Base-by-base conservation (phyloP, 2,113 vertebrate genomes). In the Dascyllus trimaculatus region DNA sequence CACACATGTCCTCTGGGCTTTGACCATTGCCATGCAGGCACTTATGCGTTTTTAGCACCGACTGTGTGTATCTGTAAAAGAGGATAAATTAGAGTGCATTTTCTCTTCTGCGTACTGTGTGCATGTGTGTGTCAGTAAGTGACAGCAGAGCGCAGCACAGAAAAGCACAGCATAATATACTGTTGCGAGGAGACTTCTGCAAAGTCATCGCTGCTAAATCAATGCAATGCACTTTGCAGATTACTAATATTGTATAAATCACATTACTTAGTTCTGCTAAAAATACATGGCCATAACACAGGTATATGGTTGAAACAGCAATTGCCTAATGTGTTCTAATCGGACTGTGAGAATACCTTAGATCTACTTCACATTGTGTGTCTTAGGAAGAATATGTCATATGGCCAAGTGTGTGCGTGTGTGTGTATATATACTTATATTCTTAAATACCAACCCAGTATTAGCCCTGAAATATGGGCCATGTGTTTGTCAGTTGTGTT, bases 161-260 rank as follows among this genome's bases (percentile, higher is more conserved):
- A 64, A 58, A 82, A 48, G 48, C 22, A 56, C 52, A 53, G 32
- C 45, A 43, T 59, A 48, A 71, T 66, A 24, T 63, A 65, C 69
- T 59, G 49, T 40, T 51, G 32, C 13, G n/a, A 64, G 35, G 32
- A 78, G 18, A 68, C 61, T 56, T 78, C n/a, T 80, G 69, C 60
- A 77, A 57, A 77, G 75, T 80, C 75, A 78, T 72, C 14, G n/a
- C 77, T 53, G 26, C 45, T 66, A 58, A 75, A 80, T 84, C 69
- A 70, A 60, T 84, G 24, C 59, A 81, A 53, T 71, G 48, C 51
- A 78, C 69, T 84, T 32, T 19, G 51, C 6, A 65, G 59, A 81
- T 85, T 72, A 58, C 60, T 67, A 18, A 64, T 79, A 66, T 22
- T 40, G 13, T 40, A 80, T 68, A 59, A 82, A 64, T 61, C 63